A percentile compares a stretch with the other conserved stretches of the same genome.
phyloP scores from a whole-genome alignment of 2,888 invertebrate genomes.

The Xestia ashworthii region DNA sequence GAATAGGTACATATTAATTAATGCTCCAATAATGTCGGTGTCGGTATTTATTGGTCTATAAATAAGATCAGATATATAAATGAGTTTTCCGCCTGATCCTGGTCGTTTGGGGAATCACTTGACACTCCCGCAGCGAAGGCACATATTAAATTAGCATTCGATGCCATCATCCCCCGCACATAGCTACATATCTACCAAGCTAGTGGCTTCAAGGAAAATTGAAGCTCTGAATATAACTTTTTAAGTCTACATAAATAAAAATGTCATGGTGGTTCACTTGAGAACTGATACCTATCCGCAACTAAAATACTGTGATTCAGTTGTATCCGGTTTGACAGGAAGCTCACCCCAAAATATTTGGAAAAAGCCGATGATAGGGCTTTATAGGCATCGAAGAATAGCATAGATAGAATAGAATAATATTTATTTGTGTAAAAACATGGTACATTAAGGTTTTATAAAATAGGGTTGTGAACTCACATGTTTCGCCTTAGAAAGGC shows the following conservation, averaged over 20 bases:
- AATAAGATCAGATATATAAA: slow-evolving; percentile 10
- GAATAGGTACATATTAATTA: no score
- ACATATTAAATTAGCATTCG: neutral
- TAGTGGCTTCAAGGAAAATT: neutral
- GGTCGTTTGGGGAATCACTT: slow-evolving; percentile 15
- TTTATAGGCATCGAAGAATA: no score
- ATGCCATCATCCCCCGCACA: neutral
- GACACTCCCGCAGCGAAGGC: neutral
- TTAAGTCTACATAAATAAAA: neutral
- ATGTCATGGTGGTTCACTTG: neutral
- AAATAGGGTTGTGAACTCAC: no score
- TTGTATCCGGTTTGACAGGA: neutral
- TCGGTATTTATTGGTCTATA: slow-evolving; percentile 2
- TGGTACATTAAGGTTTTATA: no score
- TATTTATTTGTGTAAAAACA: no score
- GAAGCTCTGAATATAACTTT: neutral
- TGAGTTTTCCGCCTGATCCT: neutral
- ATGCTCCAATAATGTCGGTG: no score
- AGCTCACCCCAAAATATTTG: neutral
- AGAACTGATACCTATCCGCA: no score
- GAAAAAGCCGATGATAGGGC: neutral
- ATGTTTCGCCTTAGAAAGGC: no score
- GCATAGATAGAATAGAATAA: no score
- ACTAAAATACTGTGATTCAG: neutral
- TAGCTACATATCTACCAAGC: no score